Conservation (phyloP, 1,140 invertebrate genomes). For the Bombus fervidus region DNA sequence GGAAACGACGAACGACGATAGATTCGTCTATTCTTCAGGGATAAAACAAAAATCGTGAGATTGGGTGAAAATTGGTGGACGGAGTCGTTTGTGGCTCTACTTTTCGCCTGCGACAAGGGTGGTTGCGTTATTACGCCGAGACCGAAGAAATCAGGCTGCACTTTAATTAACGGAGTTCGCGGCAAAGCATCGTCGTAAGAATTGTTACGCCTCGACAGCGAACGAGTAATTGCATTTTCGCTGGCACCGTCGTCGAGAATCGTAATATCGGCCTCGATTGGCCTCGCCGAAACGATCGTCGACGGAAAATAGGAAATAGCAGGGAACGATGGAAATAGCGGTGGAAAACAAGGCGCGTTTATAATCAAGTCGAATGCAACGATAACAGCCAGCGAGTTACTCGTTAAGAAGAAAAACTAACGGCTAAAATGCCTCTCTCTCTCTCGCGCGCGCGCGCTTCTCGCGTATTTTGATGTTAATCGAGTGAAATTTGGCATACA, state of each 20-base stretch:
- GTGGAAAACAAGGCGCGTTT: neutral
- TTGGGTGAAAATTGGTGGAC: slow-evolving; percentile 23
- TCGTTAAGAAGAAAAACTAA: neutral
- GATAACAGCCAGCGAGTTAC: neutral
- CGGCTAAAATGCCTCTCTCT: neutral
- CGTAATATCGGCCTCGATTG: slow-evolving; percentile 35
- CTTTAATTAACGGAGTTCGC: slow-evolving; percentile 53
- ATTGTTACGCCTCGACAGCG: slow-evolving; percentile 2
- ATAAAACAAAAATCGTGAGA: neutral
- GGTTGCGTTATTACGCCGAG: slow-evolving; percentile 29
- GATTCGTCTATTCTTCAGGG: neutral
- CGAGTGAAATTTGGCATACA: neutral
- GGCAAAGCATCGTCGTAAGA: slow-evolving; percentile 34
- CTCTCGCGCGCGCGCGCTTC: no score
- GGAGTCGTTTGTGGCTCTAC: neutral
- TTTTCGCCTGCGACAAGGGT: neutral
- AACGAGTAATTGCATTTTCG: slow-evolving; percentile 45
- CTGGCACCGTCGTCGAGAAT: neutral
- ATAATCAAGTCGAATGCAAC: neutral
- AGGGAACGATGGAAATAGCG: no score
- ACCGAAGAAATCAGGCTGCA: slow-evolving; percentile 38
- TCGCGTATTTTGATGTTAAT: neutral
- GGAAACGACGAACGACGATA: slow-evolving; percentile 19
- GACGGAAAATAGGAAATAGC: neutral
- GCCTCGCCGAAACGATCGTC: neutral